phyloP scores from a whole-genome alignment of 2,113 vertebrate species.

The Alaudala cheleensis region DNA sequence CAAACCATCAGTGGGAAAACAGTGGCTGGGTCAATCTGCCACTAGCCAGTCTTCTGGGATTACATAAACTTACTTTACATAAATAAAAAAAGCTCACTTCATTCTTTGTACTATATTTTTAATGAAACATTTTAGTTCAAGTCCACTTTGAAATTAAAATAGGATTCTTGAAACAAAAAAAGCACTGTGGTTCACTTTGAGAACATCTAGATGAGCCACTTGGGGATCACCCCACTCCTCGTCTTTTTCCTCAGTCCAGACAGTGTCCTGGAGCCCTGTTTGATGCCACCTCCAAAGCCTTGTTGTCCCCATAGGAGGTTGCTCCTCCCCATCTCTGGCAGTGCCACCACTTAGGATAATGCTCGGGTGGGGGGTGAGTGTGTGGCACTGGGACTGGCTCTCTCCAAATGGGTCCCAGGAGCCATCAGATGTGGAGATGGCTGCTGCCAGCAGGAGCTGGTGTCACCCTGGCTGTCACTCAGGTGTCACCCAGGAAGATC shows the following conservation, averaged over 20 bases:
- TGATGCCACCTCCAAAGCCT: background rate
- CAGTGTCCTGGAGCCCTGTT: accelerated
- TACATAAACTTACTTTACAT: background rate
- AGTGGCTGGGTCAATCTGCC: conserved; percentile 40
- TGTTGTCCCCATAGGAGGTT: background rate
- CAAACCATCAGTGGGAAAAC: conserved; percentile 11
- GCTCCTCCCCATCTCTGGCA: accelerated
- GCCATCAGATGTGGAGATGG: accelerated
- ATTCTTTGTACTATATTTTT: background rate
- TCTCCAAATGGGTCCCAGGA: background rate
- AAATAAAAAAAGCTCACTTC: background rate
- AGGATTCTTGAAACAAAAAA: background rate
- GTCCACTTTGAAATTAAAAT: background rate
- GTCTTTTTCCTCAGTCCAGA: background rate
- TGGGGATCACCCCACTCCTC: background rate
- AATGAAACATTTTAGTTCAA: background rate
- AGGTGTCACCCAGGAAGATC: background rate
- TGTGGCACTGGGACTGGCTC: background rate
- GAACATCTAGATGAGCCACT: background rate
- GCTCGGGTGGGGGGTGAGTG: accelerated
- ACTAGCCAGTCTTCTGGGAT: background rate
- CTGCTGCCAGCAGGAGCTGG: background rate
- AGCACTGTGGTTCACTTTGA: background rate
- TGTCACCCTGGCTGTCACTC: accelerated
- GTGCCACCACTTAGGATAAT: background rate